phyloP scores from a whole-genome alignment of 2,113 vertebrate species.

The Phalacrocorax brasilianus region DNA sequence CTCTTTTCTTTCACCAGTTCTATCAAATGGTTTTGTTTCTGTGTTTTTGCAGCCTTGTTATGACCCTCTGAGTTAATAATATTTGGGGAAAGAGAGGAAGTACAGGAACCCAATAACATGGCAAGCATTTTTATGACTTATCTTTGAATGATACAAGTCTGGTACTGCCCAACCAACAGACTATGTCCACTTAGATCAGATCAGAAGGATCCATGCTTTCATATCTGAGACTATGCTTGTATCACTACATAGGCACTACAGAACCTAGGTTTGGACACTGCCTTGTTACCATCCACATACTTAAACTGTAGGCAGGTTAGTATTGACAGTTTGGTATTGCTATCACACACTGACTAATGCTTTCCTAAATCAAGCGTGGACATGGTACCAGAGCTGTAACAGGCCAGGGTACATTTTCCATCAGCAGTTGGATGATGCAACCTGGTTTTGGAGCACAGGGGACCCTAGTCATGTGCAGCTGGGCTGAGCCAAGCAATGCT shows the following conservation, averaged over 20 bases:
- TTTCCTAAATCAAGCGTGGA: not conserved
- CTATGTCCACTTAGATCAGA: not conserved
- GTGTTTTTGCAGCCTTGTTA: not conserved
- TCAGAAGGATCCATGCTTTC: not conserved
- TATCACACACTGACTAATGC: not conserved
- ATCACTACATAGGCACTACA: not conserved
- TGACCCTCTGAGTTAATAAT: not conserved
- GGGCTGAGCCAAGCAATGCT: not conserved
- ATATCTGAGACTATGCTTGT: not conserved
- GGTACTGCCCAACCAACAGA: not conserved
- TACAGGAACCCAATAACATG: not conserved
- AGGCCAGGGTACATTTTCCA: not conserved
- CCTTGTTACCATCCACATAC: not conserved
- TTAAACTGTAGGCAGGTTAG: not conserved
- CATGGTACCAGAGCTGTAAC: not conserved
- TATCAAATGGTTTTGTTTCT: not conserved
- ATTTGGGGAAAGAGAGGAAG: not conserved
- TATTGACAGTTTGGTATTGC: not conserved
- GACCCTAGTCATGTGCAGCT: not conserved
- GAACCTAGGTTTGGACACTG: not conserved
- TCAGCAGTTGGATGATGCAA: not conserved
- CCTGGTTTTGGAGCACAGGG: not conserved
- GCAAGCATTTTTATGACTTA: not conserved
- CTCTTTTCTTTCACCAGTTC: not conserved
- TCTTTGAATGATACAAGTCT: not conserved